Evolutionary conservation across 1,140 invertebrate genomes (phyloP).

Genomic region (Apocrypta bakeri): DNA sequence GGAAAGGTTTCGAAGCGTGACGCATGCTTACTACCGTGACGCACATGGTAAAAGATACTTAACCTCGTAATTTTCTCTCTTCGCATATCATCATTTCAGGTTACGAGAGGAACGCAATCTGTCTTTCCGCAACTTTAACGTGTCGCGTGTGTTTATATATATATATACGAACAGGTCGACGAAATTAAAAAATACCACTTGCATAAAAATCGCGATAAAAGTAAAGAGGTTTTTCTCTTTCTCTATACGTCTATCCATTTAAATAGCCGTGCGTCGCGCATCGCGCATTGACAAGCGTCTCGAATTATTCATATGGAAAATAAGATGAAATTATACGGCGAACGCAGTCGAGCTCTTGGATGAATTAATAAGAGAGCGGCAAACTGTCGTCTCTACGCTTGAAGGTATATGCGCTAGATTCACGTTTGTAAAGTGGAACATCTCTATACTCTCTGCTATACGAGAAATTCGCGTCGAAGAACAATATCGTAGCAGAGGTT

Average conservation of each 20-base stretch:
- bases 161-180: not conserved
- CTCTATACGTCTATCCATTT: not conserved
- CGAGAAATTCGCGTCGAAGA: not conserved
- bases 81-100: slow-evolving; percentile 34
- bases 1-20: slow-evolving; percentile 94
- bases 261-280: not conserved
- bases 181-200: not conserved
- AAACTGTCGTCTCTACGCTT: not conserved
- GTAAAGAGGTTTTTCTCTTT: no score
- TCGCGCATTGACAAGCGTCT: not conserved
- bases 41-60: slow-evolving; percentile 83
- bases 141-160: no score
- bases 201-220: not conserved
- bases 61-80: slow-evolving; percentile 20
- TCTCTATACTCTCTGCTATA: not conserved
- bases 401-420: not conserved
- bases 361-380: slow-evolving; percentile 11
- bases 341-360: not conserved
- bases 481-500: not conserved
- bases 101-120: not conserved
- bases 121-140: not conserved
- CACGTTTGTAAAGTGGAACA: slow-evolving; percentile 1
- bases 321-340: not conserved
- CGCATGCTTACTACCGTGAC: slow-evolving; percentile 95
- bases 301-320: slow-evolving; percentile 10